A percentile compares a stretch with the other conserved stretches of the same genome.
These are phyloP conservation scores for Mycetomoellerius zeteki DNA, from an alignment of 1,140 invertebrate genomes.

Conservation along the genomic window DNA sequence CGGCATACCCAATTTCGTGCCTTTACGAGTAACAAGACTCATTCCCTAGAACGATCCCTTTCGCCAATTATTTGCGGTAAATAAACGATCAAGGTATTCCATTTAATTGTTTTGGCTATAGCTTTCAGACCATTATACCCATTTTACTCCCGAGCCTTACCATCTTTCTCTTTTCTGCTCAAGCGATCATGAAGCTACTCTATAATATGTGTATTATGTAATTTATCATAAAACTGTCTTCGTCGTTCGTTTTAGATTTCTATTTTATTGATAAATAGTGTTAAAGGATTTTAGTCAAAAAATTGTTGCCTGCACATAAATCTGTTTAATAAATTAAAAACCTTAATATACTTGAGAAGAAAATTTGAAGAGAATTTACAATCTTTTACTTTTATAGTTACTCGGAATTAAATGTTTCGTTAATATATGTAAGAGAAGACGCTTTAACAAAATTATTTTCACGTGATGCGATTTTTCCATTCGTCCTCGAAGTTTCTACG, in stretches of 20 bases:
- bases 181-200: conserved; percentile 4
- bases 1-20: conserved; percentile 32
- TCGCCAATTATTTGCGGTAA: conserved; percentile 44
- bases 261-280: not conserved
- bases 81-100: conserved; percentile 51
- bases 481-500: conserved; percentile 39
- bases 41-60: conserved; percentile 49
- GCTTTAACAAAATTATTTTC: conserved; percentile 35
- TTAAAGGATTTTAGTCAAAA: not conserved
- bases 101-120: conserved; percentile 38
- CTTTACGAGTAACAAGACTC: conserved; percentile 49
- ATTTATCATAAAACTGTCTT: conserved; percentile 25
- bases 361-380: not conserved
- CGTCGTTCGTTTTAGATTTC: not conserved
- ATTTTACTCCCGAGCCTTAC: not conserved
- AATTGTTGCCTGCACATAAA: no score
- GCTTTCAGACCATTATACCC: conserved; percentile 15
- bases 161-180: not conserved
- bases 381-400: not conserved
- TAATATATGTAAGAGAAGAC: conserved; percentile 2
- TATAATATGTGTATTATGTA: conserved; percentile 4
- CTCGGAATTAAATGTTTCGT: not conserved
- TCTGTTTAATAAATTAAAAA: not conserved
- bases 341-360: not conserved
- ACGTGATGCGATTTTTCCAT: conserved; percentile 19